These are phyloP conservation scores for Phaethon lepturus DNA, from an alignment of 2,113 vertebrate species.

Conservation along the genomic window DNA sequence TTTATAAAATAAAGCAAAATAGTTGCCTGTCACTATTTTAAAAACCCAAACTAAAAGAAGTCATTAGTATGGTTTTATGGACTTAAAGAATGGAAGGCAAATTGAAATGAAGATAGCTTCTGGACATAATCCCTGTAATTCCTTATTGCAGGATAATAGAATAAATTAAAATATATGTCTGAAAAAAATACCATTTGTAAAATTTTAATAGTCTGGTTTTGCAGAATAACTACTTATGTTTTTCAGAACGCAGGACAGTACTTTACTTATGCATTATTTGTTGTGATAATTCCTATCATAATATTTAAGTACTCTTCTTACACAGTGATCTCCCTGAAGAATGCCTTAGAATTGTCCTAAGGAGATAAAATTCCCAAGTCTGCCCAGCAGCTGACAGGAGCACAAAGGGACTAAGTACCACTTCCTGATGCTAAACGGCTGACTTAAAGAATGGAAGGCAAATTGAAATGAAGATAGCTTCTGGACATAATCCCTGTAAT, in stretches of 20 bases:
- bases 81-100: background rate
- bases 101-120: background rate
- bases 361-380: background rate
- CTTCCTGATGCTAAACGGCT: background rate
- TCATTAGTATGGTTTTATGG: background rate
- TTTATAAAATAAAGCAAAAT: background rate
- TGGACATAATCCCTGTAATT: background rate
- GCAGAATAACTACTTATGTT: background rate
- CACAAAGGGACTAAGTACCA: background rate
- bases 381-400: background rate
- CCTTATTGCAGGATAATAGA: background rate
- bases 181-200: background rate
- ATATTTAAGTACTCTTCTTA: background rate
- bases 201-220: too few species aligned
- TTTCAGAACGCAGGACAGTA: background rate
- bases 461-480: background rate
- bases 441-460: background rate
- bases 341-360: background rate
- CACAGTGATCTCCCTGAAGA: background rate
- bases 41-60: background rate
- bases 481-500: background rate
- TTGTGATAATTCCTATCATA: background rate
- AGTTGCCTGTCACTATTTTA: background rate
- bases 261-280: background rate
- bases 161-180: background rate